Conservation (phyloP, 2,113 vertebrate genomes). For the Tylochromis polylepis region DNA sequence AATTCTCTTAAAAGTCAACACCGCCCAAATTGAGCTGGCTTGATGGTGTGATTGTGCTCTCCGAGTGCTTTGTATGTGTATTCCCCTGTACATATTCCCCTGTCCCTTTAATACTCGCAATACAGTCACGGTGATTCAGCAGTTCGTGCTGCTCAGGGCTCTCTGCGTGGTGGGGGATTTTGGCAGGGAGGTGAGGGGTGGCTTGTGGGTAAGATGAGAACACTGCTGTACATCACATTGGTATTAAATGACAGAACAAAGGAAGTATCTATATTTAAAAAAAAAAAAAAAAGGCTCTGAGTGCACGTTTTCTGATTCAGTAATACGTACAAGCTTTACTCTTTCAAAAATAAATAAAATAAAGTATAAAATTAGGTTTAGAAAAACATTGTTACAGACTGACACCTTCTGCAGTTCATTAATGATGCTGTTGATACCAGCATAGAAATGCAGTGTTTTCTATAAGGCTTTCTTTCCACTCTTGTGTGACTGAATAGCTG, state of each 20-base stretch:
- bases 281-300: neutral
- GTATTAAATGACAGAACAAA: neutral
- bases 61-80: neutral
- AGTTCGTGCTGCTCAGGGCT: conserved; percentile 23
- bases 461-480: neutral
- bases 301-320: accelerated
- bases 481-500: neutral
- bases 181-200: neutral
- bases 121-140: conserved; percentile 73
- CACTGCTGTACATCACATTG: neutral
- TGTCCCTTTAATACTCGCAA: conserved; percentile 39
- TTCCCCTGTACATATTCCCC: neutral
- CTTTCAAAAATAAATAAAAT: too few species aligned
- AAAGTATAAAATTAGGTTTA: neutral
- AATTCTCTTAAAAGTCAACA: neutral
- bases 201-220: neutral
- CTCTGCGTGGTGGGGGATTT: neutral
- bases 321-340: too few species aligned
- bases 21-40: neutral
- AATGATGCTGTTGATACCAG: neutral
- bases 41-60: accelerated
- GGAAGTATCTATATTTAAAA: neutral
- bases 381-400: neutral
- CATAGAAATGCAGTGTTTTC: neutral
- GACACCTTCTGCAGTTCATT: neutral